Evolutionary conservation across 2,888 invertebrate genomes (phyloP), one percentile per base, ranked within the genome.

Genomic region (Caenorhabditis zanzibari): DNA sequence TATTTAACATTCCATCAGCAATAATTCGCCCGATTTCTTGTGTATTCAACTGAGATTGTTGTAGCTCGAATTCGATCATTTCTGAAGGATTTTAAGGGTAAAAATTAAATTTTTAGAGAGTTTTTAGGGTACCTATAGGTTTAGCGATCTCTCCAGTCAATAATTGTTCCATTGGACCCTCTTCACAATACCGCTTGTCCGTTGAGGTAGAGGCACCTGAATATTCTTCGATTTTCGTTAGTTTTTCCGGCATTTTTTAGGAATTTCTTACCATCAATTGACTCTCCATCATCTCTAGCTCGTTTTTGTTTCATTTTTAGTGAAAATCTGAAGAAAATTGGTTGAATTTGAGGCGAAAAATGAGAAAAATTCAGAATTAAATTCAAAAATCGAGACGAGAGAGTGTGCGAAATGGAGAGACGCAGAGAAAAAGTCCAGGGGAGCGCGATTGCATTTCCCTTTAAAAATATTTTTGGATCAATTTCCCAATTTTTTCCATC

Each of bases 11-110:
- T 68, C 74, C 82, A 16, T 79, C 69, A 0, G 73, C 38, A 9
- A 82, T 79, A 5, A 82, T 54, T 58, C 59, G 16, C 63, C 82
- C 82, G 35, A 82, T 61, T 54, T 77, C 68, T 26, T 79, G 73
- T 22, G 79, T 69, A 54, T 79, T 63, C 22, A 82, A 14, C 6
- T 73, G 32, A 4, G 41, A 7, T 32, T 66, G 58, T 5, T 56
- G 56, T 1, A 82, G 59, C 24, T 74, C 61, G 5, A 22, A 32
- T 32, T 82, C 73, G 9, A 82, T 28, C 12, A 56, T 16, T n/a
- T 69, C 71, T 79, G 44, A 19, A 54, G n/a, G n/a, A n/a, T n/a
- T n/a, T n/a, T n/a, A n/a, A n/a, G n/a, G n/a, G n/a, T n/a, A n/a
- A n/a, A n/a, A n/a, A n/a, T n/a, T n/a, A n/a, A n/a, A n/a, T n/a